A percentile compares a stretch with the other conserved stretches of the same genome.
Conservation (phyloP, 2,888 invertebrate species). For the Germaria angustata region DNA sequence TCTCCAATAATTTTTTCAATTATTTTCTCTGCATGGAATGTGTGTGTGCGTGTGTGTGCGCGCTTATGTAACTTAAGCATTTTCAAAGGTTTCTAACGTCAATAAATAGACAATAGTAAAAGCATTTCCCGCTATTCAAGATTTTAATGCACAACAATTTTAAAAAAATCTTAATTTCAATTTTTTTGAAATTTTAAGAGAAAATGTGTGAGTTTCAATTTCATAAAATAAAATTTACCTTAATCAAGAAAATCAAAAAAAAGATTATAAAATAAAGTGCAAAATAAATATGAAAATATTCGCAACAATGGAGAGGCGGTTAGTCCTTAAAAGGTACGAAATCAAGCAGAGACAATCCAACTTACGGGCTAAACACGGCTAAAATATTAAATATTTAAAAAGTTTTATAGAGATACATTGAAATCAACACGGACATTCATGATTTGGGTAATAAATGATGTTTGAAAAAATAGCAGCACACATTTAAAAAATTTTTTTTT, state of each 20-base stretch:
- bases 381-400: background rate
- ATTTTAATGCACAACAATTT: background rate
- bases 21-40: background rate
- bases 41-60: background rate
- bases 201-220: background rate
- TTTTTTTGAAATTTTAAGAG: background rate
- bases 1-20: background rate
- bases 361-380: conserved; percentile 35
- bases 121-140: background rate
- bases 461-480: background rate
- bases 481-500: background rate
- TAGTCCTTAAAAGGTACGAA: conserved; percentile 74
- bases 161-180: background rate
- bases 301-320: conserved; percentile 63
- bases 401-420: background rate
- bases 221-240: no score
- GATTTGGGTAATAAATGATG: background rate
- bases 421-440: background rate
- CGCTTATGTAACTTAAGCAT: background rate
- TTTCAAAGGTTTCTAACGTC: background rate
- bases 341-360: conserved; percentile 45
- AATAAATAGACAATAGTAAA: conserved; percentile 10
- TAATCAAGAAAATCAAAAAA: background rate
- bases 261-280: background rate
- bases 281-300: background rate